Percentiles rank a stretch among this genome's conserved stretches.
Conservation (phyloP, 23 tunicate species). For the Phallusia fumigata region DNA sequence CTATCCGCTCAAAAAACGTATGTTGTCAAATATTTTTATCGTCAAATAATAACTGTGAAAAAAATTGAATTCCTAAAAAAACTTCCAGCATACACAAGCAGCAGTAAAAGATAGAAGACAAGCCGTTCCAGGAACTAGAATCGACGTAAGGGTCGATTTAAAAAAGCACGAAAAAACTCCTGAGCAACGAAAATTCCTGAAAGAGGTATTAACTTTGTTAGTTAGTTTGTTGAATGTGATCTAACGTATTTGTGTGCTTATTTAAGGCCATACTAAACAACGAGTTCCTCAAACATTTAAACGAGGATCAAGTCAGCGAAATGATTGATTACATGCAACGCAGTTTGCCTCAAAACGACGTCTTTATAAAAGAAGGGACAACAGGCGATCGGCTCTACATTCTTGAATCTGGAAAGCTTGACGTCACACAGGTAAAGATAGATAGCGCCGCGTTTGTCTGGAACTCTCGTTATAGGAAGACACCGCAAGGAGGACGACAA, state of each 20-base stretch:
- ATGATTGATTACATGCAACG: slow-evolving; percentile 89
- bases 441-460: too few relatives aligned
- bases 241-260: not conserved
- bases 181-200: slow-evolving; percentile 44
- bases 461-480: not conserved
- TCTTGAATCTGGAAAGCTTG: slow-evolving; percentile 82
- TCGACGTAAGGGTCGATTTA: slow-evolving; percentile 12
- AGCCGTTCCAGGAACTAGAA: slow-evolving; percentile 28
- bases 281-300: slow-evolving; percentile 63
- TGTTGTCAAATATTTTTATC: not conserved
- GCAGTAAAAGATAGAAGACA: slow-evolving; percentile 22
- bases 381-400: slow-evolving; percentile 94
- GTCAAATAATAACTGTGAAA: too few relatives aligned
- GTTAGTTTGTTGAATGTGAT: not conserved
- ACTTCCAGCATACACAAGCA: not conserved
- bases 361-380: slow-evolving; percentile 92
- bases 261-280: slow-evolving; percentile 74
- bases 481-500: not conserved
- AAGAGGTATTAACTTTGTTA: slow-evolving; percentile 18
- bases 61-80: too few relatives aligned
- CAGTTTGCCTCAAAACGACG: slow-evolving; percentile 50
- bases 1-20: slow-evolving; percentile 17
- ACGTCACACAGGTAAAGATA: slow-evolving; percentile 59
- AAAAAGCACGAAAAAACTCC: slow-evolving; percentile 47
- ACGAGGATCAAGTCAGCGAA: slow-evolving; percentile 60